phyloP scores from a whole-genome alignment of 2,888 invertebrate genomes.

The Alsophila aescularia region DNA sequence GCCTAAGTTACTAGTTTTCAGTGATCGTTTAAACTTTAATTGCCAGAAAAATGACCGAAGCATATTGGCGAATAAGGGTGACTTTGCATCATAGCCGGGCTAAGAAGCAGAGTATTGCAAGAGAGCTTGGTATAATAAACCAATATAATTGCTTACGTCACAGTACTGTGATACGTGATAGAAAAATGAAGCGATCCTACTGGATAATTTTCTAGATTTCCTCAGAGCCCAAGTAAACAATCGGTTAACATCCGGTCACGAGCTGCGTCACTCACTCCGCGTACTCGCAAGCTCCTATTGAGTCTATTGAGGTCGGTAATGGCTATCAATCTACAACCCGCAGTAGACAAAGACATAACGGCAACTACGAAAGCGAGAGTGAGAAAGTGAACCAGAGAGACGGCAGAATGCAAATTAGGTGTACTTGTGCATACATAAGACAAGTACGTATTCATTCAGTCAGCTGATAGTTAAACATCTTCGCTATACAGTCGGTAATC shows the following conservation, averaged over 20 bases:
- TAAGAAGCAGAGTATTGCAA: no score
- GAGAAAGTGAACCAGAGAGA: background rate
- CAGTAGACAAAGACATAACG: background rate
- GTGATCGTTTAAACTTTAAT: no score
- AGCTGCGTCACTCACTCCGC: constrained; percentile 1
- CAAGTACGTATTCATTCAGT: background rate
- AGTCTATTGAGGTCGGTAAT: background rate
- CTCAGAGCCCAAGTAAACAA: background rate
- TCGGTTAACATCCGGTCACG: background rate
- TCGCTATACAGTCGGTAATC: no score
- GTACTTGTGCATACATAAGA: background rate
- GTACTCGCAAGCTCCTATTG: background rate
- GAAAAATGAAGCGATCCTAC: no score
- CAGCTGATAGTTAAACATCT: no score
- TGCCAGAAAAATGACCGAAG: no score
- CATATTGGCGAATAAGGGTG: no score
- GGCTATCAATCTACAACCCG: background rate
- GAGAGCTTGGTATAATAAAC: no score
- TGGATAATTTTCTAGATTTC: no score
- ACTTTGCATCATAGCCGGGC: no score
- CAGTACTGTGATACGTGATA: no score
- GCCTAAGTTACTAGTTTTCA: background rate
- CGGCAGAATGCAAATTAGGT: background rate
- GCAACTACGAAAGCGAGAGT: constrained; percentile 4
- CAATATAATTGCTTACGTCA: no score